Percentiles rank a stretch among this genome's conserved stretches.
Evolutionary conservation across 2,888 invertebrate genomes (phyloP).

Genomic region (Stenotaenia linearis): DNA sequence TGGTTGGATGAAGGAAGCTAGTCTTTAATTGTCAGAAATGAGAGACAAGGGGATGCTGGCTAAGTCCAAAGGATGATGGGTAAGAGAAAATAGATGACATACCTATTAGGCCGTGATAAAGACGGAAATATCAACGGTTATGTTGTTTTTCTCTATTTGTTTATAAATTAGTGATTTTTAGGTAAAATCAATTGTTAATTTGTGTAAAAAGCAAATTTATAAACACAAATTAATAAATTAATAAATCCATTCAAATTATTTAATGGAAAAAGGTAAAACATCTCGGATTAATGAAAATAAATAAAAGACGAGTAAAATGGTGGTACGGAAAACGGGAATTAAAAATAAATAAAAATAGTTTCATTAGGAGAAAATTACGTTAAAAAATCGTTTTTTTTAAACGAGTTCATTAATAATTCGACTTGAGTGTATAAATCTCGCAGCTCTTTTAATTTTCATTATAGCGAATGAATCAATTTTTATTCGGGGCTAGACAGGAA

Average conservation of each 20-base stretch:
- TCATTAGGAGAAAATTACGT: too few species aligned
- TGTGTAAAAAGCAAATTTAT: not conserved
- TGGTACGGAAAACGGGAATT: too few species aligned
- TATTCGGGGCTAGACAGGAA: constrained; percentile 24
- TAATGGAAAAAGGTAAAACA: too few species aligned
- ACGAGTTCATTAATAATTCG: constrained; percentile 24
- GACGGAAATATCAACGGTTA: too few species aligned
- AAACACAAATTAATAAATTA: not conserved
- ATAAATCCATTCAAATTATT: not conserved
- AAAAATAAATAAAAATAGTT: too few species aligned
- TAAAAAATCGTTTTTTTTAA: too few species aligned
- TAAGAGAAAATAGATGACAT: not conserved
- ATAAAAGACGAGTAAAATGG: too few species aligned
- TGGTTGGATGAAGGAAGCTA: constrained; percentile 1
- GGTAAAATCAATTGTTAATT: not conserved
- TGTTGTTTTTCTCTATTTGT: too few species aligned
- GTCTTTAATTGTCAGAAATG: constrained; percentile 23
- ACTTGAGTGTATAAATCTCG: constrained; percentile 17
- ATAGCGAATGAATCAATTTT: constrained; percentile 26
- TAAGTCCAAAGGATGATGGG: not conserved
- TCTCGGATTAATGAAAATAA: too few species aligned
- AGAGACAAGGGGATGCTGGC: constrained; percentile 16
- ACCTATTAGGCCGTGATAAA: too few species aligned
- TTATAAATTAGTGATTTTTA: not conserved
- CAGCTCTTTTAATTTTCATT: constrained; percentile 6